Evolutionary conservation across 2,797 vertebrate genomes (phyloP), one percentile per base, ranked within the genome.

Genomic region (Oreochromis grahami): DNA sequence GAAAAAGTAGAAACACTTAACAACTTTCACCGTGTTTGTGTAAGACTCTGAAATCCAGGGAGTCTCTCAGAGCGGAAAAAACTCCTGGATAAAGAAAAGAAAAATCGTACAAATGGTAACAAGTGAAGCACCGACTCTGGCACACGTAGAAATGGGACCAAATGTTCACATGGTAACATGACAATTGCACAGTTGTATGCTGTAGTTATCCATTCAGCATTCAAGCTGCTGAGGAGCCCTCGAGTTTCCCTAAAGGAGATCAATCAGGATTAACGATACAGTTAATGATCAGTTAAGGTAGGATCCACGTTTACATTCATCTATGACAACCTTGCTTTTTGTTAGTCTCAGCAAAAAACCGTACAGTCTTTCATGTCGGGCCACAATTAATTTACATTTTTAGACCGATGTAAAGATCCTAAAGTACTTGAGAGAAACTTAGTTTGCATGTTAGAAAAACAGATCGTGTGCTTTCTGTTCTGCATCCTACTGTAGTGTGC

Each of bases 41-140:
- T 85, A 85, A 91, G 83, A 89, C 89, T 45, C 45, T 76, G 9
- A 80, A 82, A 84, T 91, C 74, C 36, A 81, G 52, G 70, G 50
- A 84, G 52, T 32, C 29, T 84, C 29, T 77, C 74, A 60, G 21
- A 76, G 34, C 85, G 41, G 68, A 88, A 84, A 51, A 7, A 32
- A 55, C 55, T 43, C 50, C 17, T 15, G 36, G 36, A 84, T 38
- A 2, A 0, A 43, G 21, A 11, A 3, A 56, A 78, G 8, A 26
- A 48, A 32, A n/a, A 45, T 76, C 26, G 21, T 26, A 83, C 12
- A 76, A 83, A 83, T 32, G 48, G 12, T 24, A 77, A 81, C 19
- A 52, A 82, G 77, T 82, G 65, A 38, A 84, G 74, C 85, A 83
- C 55, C 81, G 53, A 38, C 68, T 36, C 26, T n/a, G 32, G n/a